Percentiles rank a stretch among this genome's conserved stretches.
phyloP scores from a whole-genome alignment of 2,113 vertebrate genomes.

The Pimephales promelas region DNA sequence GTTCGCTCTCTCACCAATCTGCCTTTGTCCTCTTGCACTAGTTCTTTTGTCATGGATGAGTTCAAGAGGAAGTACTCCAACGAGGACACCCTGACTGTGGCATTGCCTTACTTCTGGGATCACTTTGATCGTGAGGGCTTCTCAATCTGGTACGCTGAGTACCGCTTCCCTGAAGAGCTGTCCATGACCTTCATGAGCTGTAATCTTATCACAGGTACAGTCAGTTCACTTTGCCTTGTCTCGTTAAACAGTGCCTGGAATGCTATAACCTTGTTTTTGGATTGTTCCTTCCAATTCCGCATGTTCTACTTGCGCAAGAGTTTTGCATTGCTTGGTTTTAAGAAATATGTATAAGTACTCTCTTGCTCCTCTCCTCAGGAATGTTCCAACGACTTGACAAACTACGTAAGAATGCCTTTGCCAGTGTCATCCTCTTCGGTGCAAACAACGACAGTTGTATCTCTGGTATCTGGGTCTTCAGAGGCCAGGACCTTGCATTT shows the following conservation, averaged over 20 bases:
- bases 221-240: background rate
- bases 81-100: conserved; percentile 86
- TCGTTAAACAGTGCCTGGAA: background rate
- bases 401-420: conserved; percentile 88
- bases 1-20: background rate
- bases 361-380: conserved; percentile 67
- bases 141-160: conserved; percentile 87
- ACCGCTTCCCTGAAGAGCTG: conserved; percentile 87
- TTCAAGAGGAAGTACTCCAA: conserved; percentile 95
- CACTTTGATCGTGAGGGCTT: conserved; percentile 87
- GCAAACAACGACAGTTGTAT: conserved; percentile 84
- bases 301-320: background rate
- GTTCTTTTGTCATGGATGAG: conserved; percentile 88
- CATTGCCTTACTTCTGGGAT: conserved; percentile 90
- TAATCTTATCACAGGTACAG: conserved; percentile 91
- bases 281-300: background rate
- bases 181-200: conserved; percentile 90
- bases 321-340: background rate
- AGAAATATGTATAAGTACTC: background rate
- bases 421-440: conserved; percentile 87
- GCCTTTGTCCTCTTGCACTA: conserved; percentile 51
- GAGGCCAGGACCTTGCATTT: conserved; percentile 89
- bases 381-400: conserved; percentile 95
- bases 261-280: background rate
- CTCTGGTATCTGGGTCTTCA: conserved; percentile 90